Conservation (phyloP, 2,888 invertebrate genomes). For the Xestia c-nigrum region DNA sequence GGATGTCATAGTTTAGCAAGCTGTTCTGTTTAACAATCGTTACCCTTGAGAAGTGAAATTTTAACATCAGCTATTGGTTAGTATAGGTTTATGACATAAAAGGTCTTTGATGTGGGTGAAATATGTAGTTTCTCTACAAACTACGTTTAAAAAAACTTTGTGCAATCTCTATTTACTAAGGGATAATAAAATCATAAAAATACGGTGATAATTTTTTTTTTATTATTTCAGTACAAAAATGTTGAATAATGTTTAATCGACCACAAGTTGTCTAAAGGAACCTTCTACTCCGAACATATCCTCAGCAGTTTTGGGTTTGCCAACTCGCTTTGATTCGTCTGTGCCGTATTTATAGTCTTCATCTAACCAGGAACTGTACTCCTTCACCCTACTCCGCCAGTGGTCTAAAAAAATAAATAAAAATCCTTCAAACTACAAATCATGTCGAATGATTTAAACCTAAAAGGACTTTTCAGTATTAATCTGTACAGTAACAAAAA, state of each 20-base stretch:
- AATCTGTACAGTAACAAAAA: not conserved
- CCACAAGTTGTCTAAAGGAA: slow-evolving; percentile 88
- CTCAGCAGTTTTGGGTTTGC: slow-evolving; percentile 89
- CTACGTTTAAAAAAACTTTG: not conserved
- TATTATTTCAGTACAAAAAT: slow-evolving; percentile 26
- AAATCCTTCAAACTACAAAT: not conserved
- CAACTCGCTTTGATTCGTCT: slow-evolving; percentile 89
- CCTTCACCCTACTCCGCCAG: slow-evolving; percentile 85
- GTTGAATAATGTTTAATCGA: slow-evolving; percentile 72
- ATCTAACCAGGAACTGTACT: slow-evolving; percentile 87
- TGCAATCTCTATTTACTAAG: not conserved
- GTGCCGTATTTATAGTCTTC: slow-evolving; percentile 88
- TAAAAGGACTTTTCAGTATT: not conserved
- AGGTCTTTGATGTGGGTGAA: not conserved
- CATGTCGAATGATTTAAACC: not conserved
- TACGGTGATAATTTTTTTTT: slow-evolving; percentile 8
- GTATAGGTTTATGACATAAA: not conserved
- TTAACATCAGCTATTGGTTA: not conserved
- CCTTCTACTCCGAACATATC: slow-evolving; percentile 90
- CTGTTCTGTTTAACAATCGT: not conserved
- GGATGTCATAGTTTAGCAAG: not conserved
- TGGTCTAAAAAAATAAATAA: slow-evolving; percentile 78
- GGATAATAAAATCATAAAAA: not conserved
- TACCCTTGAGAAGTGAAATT: not conserved
- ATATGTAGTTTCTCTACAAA: not conserved